A percentile compares a stretch with the other conserved stretches of the same genome.
Conservation (phyloP, 2,797 vertebrate species). For the Huso huso region DNA sequence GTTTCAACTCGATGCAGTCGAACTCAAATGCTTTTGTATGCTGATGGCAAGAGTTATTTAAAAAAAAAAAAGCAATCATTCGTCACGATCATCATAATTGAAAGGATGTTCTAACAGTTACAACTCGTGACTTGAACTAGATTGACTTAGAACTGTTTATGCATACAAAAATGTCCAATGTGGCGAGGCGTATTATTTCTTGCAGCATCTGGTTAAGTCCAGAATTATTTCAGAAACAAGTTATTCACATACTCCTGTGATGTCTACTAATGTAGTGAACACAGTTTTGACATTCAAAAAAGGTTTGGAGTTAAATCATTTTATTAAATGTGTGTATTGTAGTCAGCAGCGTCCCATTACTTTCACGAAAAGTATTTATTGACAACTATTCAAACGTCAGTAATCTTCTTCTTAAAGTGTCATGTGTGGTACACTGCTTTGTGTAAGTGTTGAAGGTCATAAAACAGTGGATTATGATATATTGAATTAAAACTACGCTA, state of each 20-base stretch:
- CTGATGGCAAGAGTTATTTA: conserved; percentile 51
- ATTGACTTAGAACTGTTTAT: not conserved
- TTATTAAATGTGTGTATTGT: too few relatives aligned
- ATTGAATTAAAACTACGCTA: too few relatives aligned
- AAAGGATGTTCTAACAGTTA: conserved; percentile 45
- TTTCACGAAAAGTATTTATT: not conserved
- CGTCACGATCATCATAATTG: conserved; percentile 56
- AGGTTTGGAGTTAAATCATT: too few relatives aligned
- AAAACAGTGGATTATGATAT: too few relatives aligned
- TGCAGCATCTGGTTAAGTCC: too few relatives aligned
- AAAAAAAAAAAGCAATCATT: conserved; percentile 46
- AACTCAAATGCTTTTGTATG: conserved; percentile 14
- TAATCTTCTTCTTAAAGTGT: not conserved
- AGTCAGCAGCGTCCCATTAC: not conserved
- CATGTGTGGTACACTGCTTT: too few relatives aligned
- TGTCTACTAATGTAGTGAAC: too few relatives aligned
- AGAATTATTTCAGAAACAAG: too few relatives aligned
- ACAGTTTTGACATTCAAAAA: too few relatives aligned
- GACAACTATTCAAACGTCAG: not conserved
- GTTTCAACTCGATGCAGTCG: conserved; percentile 44
- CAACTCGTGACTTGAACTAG: not conserved
- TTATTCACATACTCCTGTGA: too few relatives aligned
- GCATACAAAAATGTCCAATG: not conserved
- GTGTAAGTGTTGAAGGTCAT: too few relatives aligned
- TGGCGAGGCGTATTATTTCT: too few relatives aligned